Percentiles rank a stretch among this genome's conserved stretches.
Conservation (phyloP, 2,888 invertebrate genomes). For the Himalopsyche japonica region DNA sequence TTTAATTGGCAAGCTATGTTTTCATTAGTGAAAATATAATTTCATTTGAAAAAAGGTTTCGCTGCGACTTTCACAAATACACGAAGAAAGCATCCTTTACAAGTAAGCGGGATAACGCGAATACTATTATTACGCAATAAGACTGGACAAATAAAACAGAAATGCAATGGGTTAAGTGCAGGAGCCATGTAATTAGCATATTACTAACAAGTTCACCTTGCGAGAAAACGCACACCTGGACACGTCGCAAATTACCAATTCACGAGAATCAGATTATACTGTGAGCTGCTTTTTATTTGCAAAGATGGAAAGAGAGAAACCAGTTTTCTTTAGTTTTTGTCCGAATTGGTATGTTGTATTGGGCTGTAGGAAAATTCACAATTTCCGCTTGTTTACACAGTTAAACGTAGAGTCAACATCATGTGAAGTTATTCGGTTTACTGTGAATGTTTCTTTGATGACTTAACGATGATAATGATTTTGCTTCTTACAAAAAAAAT, state of each 20-base stretch:
- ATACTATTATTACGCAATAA: too few relatives aligned
- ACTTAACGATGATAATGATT: not conserved
- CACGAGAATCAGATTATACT: not conserved
- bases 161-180: not conserved
- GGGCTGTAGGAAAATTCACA: not conserved
- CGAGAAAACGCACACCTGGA: not conserved
- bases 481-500: not conserved
- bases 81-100: too few relatives aligned
- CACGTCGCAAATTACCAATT: not conserved
- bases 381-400: conserved; percentile 7
- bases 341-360: not conserved
- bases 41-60: too few relatives aligned
- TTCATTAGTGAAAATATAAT: too few relatives aligned
- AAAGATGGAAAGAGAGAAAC: not conserved
- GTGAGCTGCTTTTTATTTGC: not conserved
- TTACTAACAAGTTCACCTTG: conserved; percentile 21
- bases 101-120: too few relatives aligned
- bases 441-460: not conserved
- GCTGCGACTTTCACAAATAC: too few relatives aligned
- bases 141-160: too few relatives aligned
- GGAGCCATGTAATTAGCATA: not conserved
- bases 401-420: not conserved
- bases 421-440: not conserved
- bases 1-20: too few relatives aligned
- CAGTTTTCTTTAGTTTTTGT: not conserved